Evolutionary conservation across 2,113 vertebrate species (phyloP).

Genomic region (Herpailurus yagouaroundi): DNA sequence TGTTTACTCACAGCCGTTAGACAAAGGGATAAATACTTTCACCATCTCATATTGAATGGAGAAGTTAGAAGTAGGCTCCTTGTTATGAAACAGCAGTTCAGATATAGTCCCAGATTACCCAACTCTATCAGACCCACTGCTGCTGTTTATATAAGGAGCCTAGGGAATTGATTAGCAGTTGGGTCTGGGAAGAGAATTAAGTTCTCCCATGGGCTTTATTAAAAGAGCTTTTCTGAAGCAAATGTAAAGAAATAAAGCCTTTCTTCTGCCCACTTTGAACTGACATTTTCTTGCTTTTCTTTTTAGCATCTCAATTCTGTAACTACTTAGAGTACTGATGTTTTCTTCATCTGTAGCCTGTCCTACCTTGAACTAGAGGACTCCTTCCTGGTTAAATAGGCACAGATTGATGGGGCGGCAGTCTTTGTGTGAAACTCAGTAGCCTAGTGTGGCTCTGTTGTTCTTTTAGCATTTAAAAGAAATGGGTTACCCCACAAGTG

Average conservation of each 20-base stretch:
- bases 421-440: not conserved
- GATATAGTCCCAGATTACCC: conserved; percentile 52
- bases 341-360: not conserved
- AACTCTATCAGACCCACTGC: conserved; percentile 29
- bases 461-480: conserved; percentile 50
- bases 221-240: conserved; percentile 69
- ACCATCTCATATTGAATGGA: not conserved
- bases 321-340: not conserved
- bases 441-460: not conserved
- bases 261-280: conserved; percentile 11
- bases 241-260: conserved; percentile 66
- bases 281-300: conserved; percentile 2
- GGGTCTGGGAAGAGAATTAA: conserved; percentile 75
- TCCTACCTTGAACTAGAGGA: not conserved
- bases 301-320: conserved; percentile 22
- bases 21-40: not conserved
- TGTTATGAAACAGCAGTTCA: conserved; percentile 56
- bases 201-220: conserved; percentile 78
- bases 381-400: conserved; percentile 18
- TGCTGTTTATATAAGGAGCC: conserved; percentile 66
- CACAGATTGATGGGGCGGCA: not conserved
- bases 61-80: conserved; percentile 17
- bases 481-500: not conserved
- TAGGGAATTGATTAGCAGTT: conserved; percentile 79
- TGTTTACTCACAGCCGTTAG: conserved; percentile 27